Base-by-base conservation (phyloP, 2,888 invertebrate genomes). In the Oscheius myriophilus region DNA sequence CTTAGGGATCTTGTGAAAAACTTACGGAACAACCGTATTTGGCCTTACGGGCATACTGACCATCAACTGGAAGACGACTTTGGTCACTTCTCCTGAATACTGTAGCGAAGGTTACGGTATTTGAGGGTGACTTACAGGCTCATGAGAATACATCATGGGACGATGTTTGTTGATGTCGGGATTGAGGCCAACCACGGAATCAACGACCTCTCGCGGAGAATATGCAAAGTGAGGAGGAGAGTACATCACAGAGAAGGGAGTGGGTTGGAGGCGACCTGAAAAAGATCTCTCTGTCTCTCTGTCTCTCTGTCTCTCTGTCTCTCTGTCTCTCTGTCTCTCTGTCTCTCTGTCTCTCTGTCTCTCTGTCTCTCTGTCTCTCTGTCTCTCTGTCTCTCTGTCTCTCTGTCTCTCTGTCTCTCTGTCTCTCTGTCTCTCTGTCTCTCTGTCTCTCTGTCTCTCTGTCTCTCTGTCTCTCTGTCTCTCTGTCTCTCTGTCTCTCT, bases 181-280 rank as follows among this genome's bases (percentile, higher is more conserved):
- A 11, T 54, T 45, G 63, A 79, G 67, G 41, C 83, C 83, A 25
- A 66, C 68, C 1, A 83, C 73, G 0, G 83, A 75, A 16, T 71
- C 67, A 33, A 65, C 54, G 6, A 81, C 77, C 58, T 75, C 68
- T 14, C 55, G 68, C 11, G 83, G 83, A 0, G 83, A 82, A 67
- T 70, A 76, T 16, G 75, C 71, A 52, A 73, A 83, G 62, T 83
- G 81, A 0, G 83, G 83, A 9, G 83, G 77, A 0, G 81, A 76
- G 69, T 79, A 82, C 49, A 83, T 67, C n/a, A 83, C 80, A 11
- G 79, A 70, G 64, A 83, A 83, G 7, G 82, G 83, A 4, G 84
- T 67, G 0, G 73, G 71, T 59, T 78, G 64, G 46, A 78, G 71
- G 39, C 75, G 62, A 53, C 82, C 79, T 78, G 46, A 46, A 69